phyloP scores from a whole-genome alignment of 1,140 invertebrate genomes.

The Eupristina koningsbergeri region DNA sequence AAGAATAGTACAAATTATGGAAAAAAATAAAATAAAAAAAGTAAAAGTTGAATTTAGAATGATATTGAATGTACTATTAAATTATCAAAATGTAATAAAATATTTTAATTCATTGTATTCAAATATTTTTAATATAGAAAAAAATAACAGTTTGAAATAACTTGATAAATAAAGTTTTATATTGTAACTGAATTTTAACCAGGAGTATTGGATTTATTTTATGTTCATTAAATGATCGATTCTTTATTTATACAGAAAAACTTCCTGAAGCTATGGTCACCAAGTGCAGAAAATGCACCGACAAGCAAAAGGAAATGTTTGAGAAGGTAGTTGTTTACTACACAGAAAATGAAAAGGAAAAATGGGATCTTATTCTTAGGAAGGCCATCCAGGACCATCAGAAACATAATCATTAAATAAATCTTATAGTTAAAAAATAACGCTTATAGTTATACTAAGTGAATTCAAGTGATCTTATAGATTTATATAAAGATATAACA shows the following conservation, averaged over 20 bases:
- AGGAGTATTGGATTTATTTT: too few relatives aligned
- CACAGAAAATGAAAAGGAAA: constrained; percentile 41
- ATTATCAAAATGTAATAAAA: too few relatives aligned
- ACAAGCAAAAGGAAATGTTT: constrained; percentile 36
- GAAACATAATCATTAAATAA: too few relatives aligned
- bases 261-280: constrained; percentile 45
- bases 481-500: background rate
- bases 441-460: background rate
- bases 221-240: background rate
- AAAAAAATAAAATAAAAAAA: too few relatives aligned
- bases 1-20: too few relatives aligned
- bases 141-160: too few relatives aligned
- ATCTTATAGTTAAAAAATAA: background rate
- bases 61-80: too few relatives aligned
- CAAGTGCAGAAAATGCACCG: constrained; percentile 45
- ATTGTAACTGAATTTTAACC: too few relatives aligned
- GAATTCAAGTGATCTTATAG: background rate
- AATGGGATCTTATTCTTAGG: constrained; percentile 17
- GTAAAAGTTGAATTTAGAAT: too few relatives aligned
- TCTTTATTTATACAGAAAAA: constrained; percentile 23
- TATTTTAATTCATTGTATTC: too few relatives aligned
- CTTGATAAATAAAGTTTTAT: too few relatives aligned
- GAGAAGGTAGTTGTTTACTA: constrained; percentile 32
- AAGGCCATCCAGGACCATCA: constrained; percentile 24
- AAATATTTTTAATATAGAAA: too few relatives aligned